phyloP scores from a whole-genome alignment of 2,888 invertebrate genomes.

The Tenthredo livida region DNA sequence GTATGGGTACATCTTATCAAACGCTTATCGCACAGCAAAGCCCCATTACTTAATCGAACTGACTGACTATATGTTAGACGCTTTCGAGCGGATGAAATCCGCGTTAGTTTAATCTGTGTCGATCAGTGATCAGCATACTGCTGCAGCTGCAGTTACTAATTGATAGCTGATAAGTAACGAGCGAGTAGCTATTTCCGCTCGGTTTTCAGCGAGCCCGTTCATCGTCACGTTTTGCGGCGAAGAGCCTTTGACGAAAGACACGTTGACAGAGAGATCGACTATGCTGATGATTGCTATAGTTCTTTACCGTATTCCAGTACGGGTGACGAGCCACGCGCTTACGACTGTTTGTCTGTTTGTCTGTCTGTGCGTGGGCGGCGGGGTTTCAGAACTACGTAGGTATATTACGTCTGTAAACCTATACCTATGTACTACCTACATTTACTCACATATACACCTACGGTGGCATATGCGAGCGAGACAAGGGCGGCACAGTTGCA shows the following conservation, averaged over 20 bases:
- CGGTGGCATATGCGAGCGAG: conserved; percentile 45
- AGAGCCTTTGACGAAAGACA: conserved; percentile 36
- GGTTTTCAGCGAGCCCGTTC: not conserved
- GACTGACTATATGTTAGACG: not conserved
- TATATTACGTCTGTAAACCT: not conserved
- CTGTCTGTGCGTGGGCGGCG: not conserved
- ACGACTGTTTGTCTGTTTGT: not conserved
- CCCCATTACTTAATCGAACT: not conserved
- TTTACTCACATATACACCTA: not conserved
- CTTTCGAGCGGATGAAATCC: not conserved
- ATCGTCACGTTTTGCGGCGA: not conserved
- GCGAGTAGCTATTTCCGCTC: conserved; percentile 9
- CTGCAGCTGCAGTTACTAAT: conserved; percentile 1
- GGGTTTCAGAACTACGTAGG: conserved; percentile 20
- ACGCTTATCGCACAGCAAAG: not conserved
- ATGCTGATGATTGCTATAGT: not conserved
- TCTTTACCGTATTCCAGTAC: not conserved
- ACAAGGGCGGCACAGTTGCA: conserved; percentile 55
- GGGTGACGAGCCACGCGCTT: not conserved
- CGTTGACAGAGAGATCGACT: conserved; percentile 28
- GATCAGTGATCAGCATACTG: conserved; percentile 15
- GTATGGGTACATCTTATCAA: not conserved
- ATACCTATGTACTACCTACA: not conserved
- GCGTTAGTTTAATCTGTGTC: not conserved
- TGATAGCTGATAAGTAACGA: conserved; percentile 31